These are phyloP conservation scores for Emydocephalus ijimae DNA, from an alignment of 2,113 vertebrate genomes.

Conservation along the genomic window DNA sequence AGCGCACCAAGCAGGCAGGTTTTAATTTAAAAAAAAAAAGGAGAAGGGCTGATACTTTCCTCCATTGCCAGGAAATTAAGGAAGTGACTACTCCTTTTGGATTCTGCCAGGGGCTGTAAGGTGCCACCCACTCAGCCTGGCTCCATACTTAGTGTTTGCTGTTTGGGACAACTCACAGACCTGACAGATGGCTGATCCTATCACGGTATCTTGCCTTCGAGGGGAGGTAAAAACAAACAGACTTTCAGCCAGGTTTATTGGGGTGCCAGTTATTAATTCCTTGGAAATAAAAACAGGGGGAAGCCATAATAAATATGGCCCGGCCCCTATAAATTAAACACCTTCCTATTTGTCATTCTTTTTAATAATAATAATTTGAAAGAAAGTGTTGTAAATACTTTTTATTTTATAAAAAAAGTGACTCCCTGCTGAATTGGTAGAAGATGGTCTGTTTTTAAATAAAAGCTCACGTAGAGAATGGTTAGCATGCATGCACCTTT, in stretches of 20 bases:
- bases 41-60: not conserved
- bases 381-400: too few species aligned
- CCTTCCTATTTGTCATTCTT: not conserved
- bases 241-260: not conserved
- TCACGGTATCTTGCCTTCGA: not conserved
- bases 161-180: not conserved
- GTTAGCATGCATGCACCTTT: not conserved
- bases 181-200: not conserved
- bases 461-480: not conserved
- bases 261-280: too few species aligned
- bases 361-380: not conserved
- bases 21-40: not conserved
- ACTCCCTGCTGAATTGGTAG: not conserved
- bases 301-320: not conserved
- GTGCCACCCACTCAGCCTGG: not conserved
- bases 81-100: slow-evolving; percentile 12
- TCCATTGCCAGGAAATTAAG: slow-evolving; percentile 4
- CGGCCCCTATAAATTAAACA: not conserved
- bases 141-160: not conserved
- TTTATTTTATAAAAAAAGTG: not conserved
- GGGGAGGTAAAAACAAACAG: not conserved
- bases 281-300: not conserved
- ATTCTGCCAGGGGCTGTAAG: slow-evolving; percentile 2
- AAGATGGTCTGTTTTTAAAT: not conserved
- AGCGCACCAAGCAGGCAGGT: not conserved